Conservation (phyloP, 2,113 vertebrate species). For the Brachypodius melanocephalos region DNA sequence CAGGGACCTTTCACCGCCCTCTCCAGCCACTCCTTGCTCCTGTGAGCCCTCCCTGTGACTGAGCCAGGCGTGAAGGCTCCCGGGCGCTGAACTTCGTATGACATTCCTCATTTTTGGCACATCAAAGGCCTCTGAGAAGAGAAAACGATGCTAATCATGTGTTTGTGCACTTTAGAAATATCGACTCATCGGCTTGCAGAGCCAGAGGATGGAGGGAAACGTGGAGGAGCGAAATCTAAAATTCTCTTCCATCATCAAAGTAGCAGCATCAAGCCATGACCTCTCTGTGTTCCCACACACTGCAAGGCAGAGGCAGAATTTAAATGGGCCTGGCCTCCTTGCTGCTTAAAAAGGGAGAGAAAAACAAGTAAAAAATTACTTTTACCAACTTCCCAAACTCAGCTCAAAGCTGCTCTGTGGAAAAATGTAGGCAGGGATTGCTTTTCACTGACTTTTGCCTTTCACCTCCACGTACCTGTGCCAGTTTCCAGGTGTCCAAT, state of each 20-base stretch:
- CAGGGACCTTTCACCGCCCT: not conserved
- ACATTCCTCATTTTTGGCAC: not conserved
- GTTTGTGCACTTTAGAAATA: not conserved
- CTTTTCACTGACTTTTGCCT: not conserved
- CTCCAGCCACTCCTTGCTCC: not conserved
- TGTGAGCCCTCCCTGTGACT: accelerated
- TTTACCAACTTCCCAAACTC: not conserved
- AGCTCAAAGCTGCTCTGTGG: not conserved
- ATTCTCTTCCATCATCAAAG: conserved; percentile 7
- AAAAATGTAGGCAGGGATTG: not conserved
- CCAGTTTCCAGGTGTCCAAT: not conserved
- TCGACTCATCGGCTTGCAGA: not conserved
- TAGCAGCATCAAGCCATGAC: not conserved
- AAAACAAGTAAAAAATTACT: not conserved
- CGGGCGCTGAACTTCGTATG: not conserved
- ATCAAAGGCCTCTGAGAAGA: not conserved
- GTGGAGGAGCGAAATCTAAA: not conserved
- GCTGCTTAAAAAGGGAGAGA: not conserved
- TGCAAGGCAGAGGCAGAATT: conserved; percentile 2
- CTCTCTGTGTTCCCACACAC: not conserved
- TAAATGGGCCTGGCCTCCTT: not conserved
- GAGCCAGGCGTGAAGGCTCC: not conserved
- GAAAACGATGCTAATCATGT: not conserved
- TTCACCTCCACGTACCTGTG: accelerated
- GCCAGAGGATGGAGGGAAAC: not conserved